Evolutionary conservation across 2,797 vertebrate genomes (phyloP), one percentile per base, ranked within the genome.

Genomic region (Antennarius maculatus): DNA sequence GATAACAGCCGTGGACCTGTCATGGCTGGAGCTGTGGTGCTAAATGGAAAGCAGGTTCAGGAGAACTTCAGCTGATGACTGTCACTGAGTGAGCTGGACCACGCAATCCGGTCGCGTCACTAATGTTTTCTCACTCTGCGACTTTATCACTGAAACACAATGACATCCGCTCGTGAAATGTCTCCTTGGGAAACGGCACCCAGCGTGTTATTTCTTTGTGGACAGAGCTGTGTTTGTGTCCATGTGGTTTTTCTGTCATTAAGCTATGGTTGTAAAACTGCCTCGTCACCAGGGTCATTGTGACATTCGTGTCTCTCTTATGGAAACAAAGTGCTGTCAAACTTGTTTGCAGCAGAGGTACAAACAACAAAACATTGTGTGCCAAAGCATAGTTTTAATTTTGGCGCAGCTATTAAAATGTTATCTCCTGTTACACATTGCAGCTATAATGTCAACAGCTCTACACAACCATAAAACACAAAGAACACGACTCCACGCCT

Each of bases 1-100:
- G 94, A 95, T 92, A 94, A 93, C 91, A 91, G 87, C 71, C 59
- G 67, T 83, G 84, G 89, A 88, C 86, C 90, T 92, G 91, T 85
- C 89, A 84, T 60, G 67, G 66, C 89, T 53, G 52, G 83, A 80
- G 90, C 86, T 15, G 79, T 70, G 54, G 74, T 58, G 55, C 71
- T 83, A 23, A 69, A 84, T 88, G 89, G 89, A 83, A 66, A 87
- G 83, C 82, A 84, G 79, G 81, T 23, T 78, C 73, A 62, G 55
- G 59, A 79, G 72, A 65, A 57, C 81, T 56, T 14, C 76, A 28
- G 60, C 58, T 37, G 48, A 63, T 49, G 76, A 61, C 58, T 68
- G 77, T 66, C 61, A 63, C 59, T 3, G 43, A 51, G 53, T 5
- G 70, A 41, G 72, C 48, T n/a, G 39, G 74, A 61, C 71, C 71